Base-by-base conservation (phyloP, 2,888 invertebrate species). In the Sympetrum striolatum region DNA sequence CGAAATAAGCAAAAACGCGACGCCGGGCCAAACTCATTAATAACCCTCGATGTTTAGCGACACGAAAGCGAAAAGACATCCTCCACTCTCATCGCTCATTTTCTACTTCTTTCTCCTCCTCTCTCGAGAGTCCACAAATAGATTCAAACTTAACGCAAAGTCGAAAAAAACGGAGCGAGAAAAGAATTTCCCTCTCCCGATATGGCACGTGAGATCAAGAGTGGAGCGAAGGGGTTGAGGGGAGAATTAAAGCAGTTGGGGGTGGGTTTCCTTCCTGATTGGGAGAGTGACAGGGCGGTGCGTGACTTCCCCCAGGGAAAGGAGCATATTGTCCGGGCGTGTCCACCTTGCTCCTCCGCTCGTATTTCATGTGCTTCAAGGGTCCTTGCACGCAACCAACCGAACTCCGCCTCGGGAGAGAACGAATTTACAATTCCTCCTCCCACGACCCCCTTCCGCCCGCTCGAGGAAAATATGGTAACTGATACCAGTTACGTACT, bases 281-380 rank as follows among this genome's bases (percentile, higher is more conserved):
- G 35, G 44, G 81, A 53, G 81, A 53, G 39, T 48, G 48, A 53
- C 48, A 58, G 82, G 82, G 18, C 53, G 31, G 53, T 82, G 82
- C 82, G 82, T 82, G 82, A 82, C 82, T 82, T 53, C 53, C 58
- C 31, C 39, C 82, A 35, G 82, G 82, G 82, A 73, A 53, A 82
- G 82, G 48, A 48, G 82, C 82, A 53, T 58, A 82, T 82, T 53
- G 53, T 53, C 82, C 82, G 82, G 82, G 82, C 82, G 82, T 82
- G 82, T 82, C 82, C 82, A 58, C 82, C 82, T 58, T 58, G 31
- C 82, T 35, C 82, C 82, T 25, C 82, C 82, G 82, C 82, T 82
- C 82, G 82, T 82, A 82, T 82, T 82, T 82, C 82, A 82, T 53
- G 53, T 82, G 25, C 35, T 82, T 22, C 82, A n/a, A 53, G 82